Conservation (phyloP, 2,888 invertebrate genomes). For the Portevinia maculata region DNA sequence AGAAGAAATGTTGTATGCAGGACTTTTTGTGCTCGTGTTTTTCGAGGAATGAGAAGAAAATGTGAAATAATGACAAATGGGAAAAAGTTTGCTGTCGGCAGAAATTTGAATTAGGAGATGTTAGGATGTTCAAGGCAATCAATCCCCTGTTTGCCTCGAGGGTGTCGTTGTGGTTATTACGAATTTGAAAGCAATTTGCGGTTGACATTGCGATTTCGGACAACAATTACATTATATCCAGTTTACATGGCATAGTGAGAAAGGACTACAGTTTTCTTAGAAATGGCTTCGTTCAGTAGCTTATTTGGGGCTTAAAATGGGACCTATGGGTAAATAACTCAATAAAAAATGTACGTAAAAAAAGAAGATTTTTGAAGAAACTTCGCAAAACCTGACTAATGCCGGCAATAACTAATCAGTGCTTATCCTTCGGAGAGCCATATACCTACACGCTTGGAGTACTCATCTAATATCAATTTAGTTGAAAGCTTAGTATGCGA, state of each 20-base stretch:
- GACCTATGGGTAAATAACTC: neutral
- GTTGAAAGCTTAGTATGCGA: neutral
- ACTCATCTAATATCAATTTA: neutral
- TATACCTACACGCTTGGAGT: too few species aligned
- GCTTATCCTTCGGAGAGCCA: too few species aligned
- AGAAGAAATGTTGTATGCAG: neutral
- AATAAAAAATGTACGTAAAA: neutral
- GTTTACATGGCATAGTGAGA: slow-evolving; percentile 38
- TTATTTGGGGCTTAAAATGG: neutral
- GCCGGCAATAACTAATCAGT: too few species aligned
- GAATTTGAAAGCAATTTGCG: slow-evolving; percentile 56
- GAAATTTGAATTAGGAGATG: slow-evolving; percentile 27
- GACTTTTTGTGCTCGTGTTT: slow-evolving; percentile 7
- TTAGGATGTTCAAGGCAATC: neutral
- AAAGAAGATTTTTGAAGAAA: too few species aligned
- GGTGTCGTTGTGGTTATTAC: slow-evolving; percentile 40
- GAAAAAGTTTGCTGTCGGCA: slow-evolving; percentile 13
- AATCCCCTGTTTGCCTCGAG: slow-evolving; percentile 1
- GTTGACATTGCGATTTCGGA: slow-evolving; percentile 38
- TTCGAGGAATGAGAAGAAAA: neutral
- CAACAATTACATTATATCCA: slow-evolving; percentile 50
- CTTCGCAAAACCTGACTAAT: too few species aligned
- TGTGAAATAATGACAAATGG: slow-evolving; percentile 38
- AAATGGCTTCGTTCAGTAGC: slow-evolving; percentile 13
- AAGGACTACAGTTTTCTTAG: slow-evolving; percentile 27